These are phyloP conservation scores for Halocaridina rubra DNA, from an alignment of 2,888 invertebrate species.

Conservation along the genomic window DNA sequence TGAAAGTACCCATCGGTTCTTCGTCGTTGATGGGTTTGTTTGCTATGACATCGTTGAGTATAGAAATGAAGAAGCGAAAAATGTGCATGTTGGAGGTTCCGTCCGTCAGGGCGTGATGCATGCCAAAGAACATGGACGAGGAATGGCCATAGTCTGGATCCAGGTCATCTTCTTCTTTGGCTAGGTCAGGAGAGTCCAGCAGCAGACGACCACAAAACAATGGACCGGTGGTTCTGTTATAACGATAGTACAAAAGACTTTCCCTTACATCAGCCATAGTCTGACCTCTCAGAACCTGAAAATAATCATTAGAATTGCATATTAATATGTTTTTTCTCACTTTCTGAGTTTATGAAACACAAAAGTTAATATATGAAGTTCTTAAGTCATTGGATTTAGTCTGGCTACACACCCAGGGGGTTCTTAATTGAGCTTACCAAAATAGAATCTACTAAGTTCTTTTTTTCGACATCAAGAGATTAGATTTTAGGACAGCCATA, in stretches of 20 bases:
- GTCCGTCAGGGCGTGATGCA: conserved; percentile 8
- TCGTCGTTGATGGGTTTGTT: not conserved
- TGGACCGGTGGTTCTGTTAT: not conserved
- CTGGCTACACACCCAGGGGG: not conserved
- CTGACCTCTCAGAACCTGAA: not conserved
- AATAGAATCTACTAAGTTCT: no score
- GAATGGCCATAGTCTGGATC: not conserved
- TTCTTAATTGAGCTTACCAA: no score
- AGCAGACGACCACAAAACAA: conserved; percentile 16
- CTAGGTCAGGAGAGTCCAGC: not conserved
- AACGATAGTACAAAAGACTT: not conserved
- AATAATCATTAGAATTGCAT: no score
- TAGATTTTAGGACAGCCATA: no score
- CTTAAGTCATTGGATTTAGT: not conserved
- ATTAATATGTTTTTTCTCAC: no score
- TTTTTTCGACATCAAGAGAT: no score
- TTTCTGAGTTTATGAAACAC: no score
- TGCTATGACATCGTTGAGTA: not conserved
- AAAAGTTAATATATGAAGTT: not conserved
- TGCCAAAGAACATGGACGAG: not conserved
- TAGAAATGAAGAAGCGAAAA: not conserved
- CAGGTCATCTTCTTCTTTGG: not conserved
- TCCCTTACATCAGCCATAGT: not conserved
- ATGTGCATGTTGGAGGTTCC: conserved; percentile 4
- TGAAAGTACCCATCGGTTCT: not conserved